Conservation (phyloP, 2,888 invertebrate genomes). For the Bembecia ichneumoniformis region DNA sequence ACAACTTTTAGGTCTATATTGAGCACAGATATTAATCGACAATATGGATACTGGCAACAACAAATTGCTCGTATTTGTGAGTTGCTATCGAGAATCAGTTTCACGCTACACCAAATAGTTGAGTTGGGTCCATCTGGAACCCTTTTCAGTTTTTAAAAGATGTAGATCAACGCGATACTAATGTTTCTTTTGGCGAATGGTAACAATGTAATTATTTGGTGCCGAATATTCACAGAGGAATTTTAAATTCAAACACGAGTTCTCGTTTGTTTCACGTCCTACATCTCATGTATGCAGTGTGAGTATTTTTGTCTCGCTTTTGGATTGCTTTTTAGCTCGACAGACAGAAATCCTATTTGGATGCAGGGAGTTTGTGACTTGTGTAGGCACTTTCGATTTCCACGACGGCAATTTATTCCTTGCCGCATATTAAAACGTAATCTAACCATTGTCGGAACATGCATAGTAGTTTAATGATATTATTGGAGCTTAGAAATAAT, state of each 20-base stretch:
- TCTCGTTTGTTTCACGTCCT: background rate
- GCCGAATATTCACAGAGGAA: background rate
- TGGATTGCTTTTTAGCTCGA: background rate
- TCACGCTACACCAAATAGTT: too few relatives aligned
- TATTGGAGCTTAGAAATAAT: too few relatives aligned
- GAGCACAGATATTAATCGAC: too few relatives aligned
- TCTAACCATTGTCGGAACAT: too few relatives aligned
- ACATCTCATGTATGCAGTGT: background rate
- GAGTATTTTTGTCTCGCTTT: background rate
- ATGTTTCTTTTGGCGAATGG: background rate
- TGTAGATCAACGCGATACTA: too few relatives aligned
- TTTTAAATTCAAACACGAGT: conserved; percentile 1
- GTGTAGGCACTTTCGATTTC: background rate
- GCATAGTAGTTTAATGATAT: background rate
- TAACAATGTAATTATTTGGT: background rate
- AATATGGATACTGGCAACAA: too few relatives aligned
- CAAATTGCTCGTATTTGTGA: too few relatives aligned
- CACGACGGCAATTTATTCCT: background rate
- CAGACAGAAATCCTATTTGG: background rate
- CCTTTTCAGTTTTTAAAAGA: too few relatives aligned
- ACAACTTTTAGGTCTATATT: too few relatives aligned
- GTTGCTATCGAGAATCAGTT: too few relatives aligned
- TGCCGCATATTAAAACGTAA: too few relatives aligned
- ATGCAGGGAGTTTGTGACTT: background rate
- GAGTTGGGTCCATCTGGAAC: too few relatives aligned